A percentile compares a stretch with the other conserved stretches of the same genome.
Conservation (phyloP, 2,888 invertebrate species). For the Chymomyza fuscimana region DNA sequence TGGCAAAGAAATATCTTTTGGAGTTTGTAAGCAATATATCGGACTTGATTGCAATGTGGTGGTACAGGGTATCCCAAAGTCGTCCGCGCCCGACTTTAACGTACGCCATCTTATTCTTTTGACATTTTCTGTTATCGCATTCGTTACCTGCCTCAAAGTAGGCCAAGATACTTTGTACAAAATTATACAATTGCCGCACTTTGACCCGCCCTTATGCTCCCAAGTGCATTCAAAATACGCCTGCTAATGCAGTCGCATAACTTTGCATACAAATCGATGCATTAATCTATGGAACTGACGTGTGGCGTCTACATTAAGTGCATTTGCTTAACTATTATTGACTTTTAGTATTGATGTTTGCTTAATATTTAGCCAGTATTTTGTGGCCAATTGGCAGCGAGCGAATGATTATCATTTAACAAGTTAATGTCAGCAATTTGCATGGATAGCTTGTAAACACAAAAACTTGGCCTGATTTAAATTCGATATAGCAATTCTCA, state of each 20-base stretch:
- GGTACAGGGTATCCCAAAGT: no score
- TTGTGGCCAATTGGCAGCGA: neutral
- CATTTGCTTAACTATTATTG: neutral
- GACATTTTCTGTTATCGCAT: no score
- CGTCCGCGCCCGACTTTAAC: no score
- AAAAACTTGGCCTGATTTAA: neutral
- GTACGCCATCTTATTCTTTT: no score
- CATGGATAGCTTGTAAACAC: neutral
- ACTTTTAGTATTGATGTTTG: neutral
- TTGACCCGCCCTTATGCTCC: neutral
- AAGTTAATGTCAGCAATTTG: neutral
- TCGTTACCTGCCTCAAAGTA: neutral
- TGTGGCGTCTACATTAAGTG: neutral
- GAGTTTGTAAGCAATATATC: no score
- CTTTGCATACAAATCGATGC: constrained; percentile 30
- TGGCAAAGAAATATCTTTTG: no score
- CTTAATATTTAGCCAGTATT: neutral
- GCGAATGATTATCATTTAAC: constrained; percentile 8
- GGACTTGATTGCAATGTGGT: no score
- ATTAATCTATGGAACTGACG: constrained; percentile 15
- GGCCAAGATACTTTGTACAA: neutral
- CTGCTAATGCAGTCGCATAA: neutral
- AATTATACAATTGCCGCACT: neutral
- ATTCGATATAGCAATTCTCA: neutral
- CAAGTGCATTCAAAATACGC: neutral